Conservation (phyloP, 2,888 invertebrate genomes). For the Ormyrus rosae region DNA sequence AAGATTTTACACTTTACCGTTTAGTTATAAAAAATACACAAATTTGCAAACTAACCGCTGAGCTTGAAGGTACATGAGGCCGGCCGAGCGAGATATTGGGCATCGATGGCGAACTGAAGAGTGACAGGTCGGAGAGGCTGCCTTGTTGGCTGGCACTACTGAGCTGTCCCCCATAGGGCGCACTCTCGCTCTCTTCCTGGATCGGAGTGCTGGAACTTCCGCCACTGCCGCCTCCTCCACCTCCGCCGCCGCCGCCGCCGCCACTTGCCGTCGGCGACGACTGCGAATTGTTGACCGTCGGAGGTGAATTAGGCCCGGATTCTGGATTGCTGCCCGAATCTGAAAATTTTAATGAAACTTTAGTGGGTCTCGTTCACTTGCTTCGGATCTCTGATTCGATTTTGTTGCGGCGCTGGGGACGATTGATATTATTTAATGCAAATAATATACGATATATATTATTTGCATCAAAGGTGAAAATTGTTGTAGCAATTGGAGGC, state of each 20-base stretch:
- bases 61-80: slow-evolving; percentile 80
- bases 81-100: slow-evolving; percentile 96
- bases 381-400: too few species aligned
- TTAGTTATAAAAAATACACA: background rate
- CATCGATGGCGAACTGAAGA: slow-evolving; percentile 97
- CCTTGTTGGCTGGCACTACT: slow-evolving; percentile 80
- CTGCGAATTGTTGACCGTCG: slow-evolving; percentile 78
- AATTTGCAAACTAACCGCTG: slow-evolving; percentile 68
- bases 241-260: too few species aligned
- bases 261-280: slow-evolving; percentile 81
- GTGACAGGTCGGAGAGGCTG: slow-evolving; percentile 84
- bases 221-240: slow-evolving; percentile 61
- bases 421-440: too few species aligned
- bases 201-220: slow-evolving; percentile 82
- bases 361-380: too few species aligned
- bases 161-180: slow-evolving; percentile 78
- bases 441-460: too few species aligned
- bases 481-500: too few species aligned
- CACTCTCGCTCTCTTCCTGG: slow-evolving; percentile 88
- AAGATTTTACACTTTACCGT: background rate
- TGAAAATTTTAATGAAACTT: slow-evolving; percentile 64
- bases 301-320: slow-evolving; percentile 87
- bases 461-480: too few species aligned
- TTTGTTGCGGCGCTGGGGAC: too few species aligned
- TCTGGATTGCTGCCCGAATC: slow-evolving; percentile 83